Conservation (phyloP, 1,140 invertebrate genomes). For the Ceratosolen fusciceps region DNA sequence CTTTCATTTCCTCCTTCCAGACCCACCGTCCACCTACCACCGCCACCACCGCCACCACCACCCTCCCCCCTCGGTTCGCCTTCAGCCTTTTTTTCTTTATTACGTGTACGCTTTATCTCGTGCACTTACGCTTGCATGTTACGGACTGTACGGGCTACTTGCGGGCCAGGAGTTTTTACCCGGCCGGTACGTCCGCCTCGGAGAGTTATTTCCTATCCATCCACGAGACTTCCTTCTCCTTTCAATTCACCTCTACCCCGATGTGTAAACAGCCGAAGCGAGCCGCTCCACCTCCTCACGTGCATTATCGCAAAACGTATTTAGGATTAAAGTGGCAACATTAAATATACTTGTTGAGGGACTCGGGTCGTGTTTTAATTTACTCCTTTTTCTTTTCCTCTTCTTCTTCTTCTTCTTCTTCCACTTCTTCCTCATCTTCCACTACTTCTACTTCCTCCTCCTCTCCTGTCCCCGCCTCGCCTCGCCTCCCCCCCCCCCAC, state of each 20-base stretch:
- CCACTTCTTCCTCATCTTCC: too few species aligned
- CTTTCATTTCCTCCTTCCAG: not conserved
- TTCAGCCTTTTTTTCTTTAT: conserved; percentile 1
- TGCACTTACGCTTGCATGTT: conserved; percentile 4
- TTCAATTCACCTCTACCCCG: conserved; percentile 9
- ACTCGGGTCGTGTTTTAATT: not conserved
- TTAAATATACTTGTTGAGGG: conserved; percentile 4
- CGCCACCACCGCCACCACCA: too few species aligned
- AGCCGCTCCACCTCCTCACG: not conserved
- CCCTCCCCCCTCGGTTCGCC: too few species aligned
- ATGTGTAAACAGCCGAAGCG: conserved; percentile 8
- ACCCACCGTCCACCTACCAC: too few species aligned
- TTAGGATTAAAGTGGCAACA: conserved; percentile 3
- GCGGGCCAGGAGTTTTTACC: not conserved
- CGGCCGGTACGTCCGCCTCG: not conserved
- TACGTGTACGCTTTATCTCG: conserved; percentile 36
- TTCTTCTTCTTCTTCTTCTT: not conserved
- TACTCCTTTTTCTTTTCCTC: too few species aligned
- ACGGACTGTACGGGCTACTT: conserved; percentile 13
- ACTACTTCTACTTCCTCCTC: too few species aligned
- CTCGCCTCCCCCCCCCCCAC: too few species aligned
- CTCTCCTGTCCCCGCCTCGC: too few species aligned
- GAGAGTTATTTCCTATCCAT: conserved; percentile 29
- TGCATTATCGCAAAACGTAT: conserved; percentile 1
- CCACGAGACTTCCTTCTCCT: not conserved